Percentiles rank a stretch among this genome's conserved stretches.
Conservation (phyloP, 2,888 invertebrate genomes). For the Zaprionus obscuricornis region DNA sequence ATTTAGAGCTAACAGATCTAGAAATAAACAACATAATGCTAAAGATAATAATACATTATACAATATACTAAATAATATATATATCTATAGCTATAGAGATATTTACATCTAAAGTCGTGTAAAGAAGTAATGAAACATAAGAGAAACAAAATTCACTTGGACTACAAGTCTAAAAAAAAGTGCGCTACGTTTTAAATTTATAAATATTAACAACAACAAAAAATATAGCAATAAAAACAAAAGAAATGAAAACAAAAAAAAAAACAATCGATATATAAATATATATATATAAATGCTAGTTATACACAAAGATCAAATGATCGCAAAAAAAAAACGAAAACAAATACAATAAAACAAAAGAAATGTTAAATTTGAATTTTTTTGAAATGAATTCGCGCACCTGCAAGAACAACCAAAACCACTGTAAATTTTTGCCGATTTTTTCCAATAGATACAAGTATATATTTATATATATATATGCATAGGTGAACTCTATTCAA, state of each 20-base stretch:
- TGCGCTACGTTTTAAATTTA: conserved; percentile 51
- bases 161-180: conserved; percentile 64
- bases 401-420: conserved; percentile 15
- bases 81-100: too few species aligned
- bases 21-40: not conserved
- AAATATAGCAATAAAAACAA: too few species aligned
- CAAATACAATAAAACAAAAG: conserved; percentile 3
- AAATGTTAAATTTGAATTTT: conserved; percentile 33
- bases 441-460: conserved; percentile 8
- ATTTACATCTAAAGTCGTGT: conserved; percentile 2
- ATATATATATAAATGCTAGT: conserved; percentile 28
- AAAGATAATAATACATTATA: not conserved
- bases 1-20: conserved; percentile 17
- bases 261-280: conserved; percentile 34
- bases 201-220: too few species aligned
- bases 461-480: conserved; percentile 13
- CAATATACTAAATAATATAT: not conserved
- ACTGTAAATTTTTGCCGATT: conserved; percentile 39
- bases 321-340: conserved; percentile 21
- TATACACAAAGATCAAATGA: conserved; percentile 31
- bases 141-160: conserved; percentile 49
- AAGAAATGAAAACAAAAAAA: too few species aligned
- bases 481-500: conserved; percentile 8
- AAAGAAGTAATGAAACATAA: not conserved
- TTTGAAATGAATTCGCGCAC: conserved; percentile 32